phyloP scores from a whole-genome alignment of 2,113 vertebrate species.

The Protobothrops mucrosquamatus region DNA sequence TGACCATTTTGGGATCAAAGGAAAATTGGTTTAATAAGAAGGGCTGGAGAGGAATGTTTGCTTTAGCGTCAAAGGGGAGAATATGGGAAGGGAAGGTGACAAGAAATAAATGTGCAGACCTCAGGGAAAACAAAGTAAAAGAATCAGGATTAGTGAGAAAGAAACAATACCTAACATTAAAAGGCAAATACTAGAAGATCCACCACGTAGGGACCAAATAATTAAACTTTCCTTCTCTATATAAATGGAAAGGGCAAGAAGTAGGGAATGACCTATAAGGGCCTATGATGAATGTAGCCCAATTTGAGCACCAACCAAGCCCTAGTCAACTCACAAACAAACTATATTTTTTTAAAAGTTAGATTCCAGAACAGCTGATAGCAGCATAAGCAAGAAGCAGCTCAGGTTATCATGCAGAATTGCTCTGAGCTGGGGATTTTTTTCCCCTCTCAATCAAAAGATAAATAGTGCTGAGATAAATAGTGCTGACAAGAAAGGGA shows the following conservation, averaged over 20 bases:
- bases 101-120: neutral
- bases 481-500: neutral
- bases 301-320: neutral
- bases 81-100: neutral
- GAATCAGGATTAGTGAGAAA: neutral
- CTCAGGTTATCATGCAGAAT: neutral
- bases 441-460: neutral
- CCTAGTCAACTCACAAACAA: neutral
- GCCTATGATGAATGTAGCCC: neutral
- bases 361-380: neutral
- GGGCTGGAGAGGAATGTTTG: neutral
- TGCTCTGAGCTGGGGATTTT: neutral
- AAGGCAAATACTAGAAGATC: neutral
- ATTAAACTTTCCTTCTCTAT: neutral
- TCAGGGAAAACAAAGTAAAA: neutral
- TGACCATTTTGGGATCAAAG: neutral
- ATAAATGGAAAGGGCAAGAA: neutral
- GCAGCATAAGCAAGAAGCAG: neutral
- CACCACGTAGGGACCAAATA: neutral
- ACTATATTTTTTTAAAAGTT: neutral
- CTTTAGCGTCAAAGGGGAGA: neutral
- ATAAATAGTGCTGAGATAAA: neutral
- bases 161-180: neutral
- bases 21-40: neutral
- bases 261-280: neutral